Evolutionary conservation across 2,888 invertebrate genomes (phyloP).

Genomic region (Polyommatus icarus): DNA sequence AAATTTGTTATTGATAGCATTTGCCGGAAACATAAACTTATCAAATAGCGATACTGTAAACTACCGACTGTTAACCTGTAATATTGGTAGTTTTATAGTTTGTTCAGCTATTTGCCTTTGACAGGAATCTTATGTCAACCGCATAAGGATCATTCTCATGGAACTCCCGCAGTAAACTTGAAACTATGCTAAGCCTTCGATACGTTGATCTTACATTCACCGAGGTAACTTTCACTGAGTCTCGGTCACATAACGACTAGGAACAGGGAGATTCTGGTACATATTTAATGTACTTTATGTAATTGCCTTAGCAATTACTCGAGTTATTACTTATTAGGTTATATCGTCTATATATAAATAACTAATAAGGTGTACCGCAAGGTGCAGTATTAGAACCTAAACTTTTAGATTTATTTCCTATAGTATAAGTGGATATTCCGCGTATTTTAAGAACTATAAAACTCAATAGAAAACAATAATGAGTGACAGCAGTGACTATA

Average conservation of each 20-base stretch:
- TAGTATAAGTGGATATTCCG: not conserved
- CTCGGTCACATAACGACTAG: constrained; percentile 28
- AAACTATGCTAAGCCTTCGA: not conserved
- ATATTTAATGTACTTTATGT: constrained; percentile 25
- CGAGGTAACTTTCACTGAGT: constrained; percentile 32
- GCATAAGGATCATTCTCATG: not conserved
- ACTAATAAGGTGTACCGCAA: not conserved
- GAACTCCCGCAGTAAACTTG: not conserved
- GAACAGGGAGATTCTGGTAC: constrained; percentile 27
- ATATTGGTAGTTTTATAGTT: not conserved
- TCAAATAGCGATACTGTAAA: not conserved
- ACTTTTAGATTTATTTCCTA: not conserved
- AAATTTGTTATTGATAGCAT: not conserved
- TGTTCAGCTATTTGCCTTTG: not conserved
- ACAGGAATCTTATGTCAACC: not conserved
- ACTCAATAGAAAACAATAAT: too few relatives aligned
- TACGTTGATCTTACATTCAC: constrained; percentile 30
- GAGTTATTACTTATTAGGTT: constrained; percentile 10
- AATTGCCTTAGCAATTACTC: constrained; percentile 8
- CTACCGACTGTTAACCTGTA: not conserved
- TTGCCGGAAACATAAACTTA: not conserved
- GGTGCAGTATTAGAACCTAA: not conserved
- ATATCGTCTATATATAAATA: constrained; percentile 1
- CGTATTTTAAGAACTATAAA: not conserved
- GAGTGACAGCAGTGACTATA: too few relatives aligned